A percentile compares a stretch with the other conserved stretches of the same genome.
Conservation (phyloP, 2,113 vertebrate genomes). For the Plecotus auritus region DNA sequence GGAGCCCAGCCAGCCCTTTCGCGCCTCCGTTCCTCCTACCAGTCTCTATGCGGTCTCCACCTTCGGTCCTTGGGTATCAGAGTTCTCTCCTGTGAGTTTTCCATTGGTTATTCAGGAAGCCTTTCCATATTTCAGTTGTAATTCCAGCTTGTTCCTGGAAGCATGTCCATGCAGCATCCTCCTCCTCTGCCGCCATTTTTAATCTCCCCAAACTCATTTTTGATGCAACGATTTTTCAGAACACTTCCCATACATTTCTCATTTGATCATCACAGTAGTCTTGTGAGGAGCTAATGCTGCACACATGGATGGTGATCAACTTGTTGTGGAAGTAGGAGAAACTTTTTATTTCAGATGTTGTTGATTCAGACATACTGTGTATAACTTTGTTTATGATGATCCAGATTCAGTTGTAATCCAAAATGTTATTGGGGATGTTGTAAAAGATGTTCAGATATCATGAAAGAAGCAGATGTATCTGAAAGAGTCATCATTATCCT, state of each 20-base stretch:
- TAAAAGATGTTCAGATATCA: slow-evolving; percentile 93
- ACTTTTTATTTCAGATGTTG: slow-evolving; percentile 96
- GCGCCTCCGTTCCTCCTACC: too few relatives aligned
- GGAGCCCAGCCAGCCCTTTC: too few relatives aligned
- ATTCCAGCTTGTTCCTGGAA: too few relatives aligned
- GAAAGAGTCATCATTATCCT: slow-evolving; percentile 85
- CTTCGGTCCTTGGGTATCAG: too few relatives aligned
- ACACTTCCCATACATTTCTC: slow-evolving; percentile 49
- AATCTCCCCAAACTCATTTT: slow-evolving; percentile 89
- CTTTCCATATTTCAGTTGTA: too few relatives aligned
- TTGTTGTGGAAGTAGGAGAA: slow-evolving; percentile 98
- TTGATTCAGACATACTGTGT: slow-evolving; percentile 92
- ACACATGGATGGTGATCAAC: slow-evolving; percentile 92
- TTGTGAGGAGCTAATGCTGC: slow-evolving; percentile 78
- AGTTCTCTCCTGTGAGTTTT: too few relatives aligned
- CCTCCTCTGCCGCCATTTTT: too few relatives aligned
- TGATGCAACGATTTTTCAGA: slow-evolving; percentile 82
- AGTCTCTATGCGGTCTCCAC: too few relatives aligned
- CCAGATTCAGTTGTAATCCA: slow-evolving; percentile 94
- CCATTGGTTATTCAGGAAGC: too few relatives aligned
- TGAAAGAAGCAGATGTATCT: slow-evolving; percentile 87
- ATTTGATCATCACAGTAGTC: slow-evolving; percentile 60
- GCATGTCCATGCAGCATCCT: too few relatives aligned
- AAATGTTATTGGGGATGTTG: slow-evolving; percentile 96
- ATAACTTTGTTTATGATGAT: slow-evolving; percentile 94